Evolutionary conservation across 2,113 vertebrate species (phyloP), one percentile per base, ranked within the genome.

Genomic region (Pelecanoides urinatrix): DNA sequence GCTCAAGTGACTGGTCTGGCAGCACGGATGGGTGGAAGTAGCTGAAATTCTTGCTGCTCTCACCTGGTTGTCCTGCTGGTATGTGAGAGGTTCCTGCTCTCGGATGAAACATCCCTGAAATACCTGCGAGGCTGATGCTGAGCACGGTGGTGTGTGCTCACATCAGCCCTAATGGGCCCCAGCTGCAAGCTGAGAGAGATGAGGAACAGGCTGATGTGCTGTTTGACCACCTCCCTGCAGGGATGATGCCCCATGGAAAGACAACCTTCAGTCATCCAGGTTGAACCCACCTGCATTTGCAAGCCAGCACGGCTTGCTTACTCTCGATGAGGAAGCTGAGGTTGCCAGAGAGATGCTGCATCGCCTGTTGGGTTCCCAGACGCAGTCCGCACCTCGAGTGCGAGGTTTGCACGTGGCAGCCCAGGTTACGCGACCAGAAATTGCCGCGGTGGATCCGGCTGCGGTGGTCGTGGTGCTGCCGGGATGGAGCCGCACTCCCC

Each of bases 401-500:
- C 1, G 11, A 56, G 45, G 44, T 70, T 70, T 52, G 44, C 40
- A 26, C 0, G 1, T 1, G 3, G n/a, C 53, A 84, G 55, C 77
- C 21, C 13, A 5, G 47, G 5, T 36, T 23, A 9, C 1, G 0
- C 0, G 11, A 10, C 15, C 80, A 63, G 27, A 25, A 55, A 26
- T 26, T 0, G 0, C n/a, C 0, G 0, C 0, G 15, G 13, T 6
- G 67, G 4, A 9, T 11, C 58, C 0, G 0, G 8, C 56, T 20
- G 56, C 0, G 1, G 40, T 21, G 18, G 11, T 45, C 0, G 0
- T 0, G 9, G 23, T 21, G 49, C 45, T 90, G 30, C 40, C 0
- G 5, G 75, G 49, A 36, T 0, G 4, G 32, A 30, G 6, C 1
- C 0, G 22, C 3, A 1, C 50, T 72, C 7, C 47, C 29, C 0